A percentile compares a stretch with the other conserved stretches of the same genome.
Evolutionary conservation across 2,797 vertebrate genomes (phyloP).

Genomic region (Xenentodon cancila): DNA sequence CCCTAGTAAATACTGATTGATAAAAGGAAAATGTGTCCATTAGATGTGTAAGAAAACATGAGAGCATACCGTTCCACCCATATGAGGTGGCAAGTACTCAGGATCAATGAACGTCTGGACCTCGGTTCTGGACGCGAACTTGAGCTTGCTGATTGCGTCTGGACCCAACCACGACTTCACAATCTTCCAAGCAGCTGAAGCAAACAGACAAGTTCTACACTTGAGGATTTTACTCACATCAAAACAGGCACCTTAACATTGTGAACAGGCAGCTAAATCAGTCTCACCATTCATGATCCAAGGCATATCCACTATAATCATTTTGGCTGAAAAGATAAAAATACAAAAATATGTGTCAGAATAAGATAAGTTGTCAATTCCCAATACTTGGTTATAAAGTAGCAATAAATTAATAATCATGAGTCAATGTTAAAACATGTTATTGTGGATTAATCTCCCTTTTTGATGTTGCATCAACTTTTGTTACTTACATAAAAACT

Average conservation of each 20-base stretch:
- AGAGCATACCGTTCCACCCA: constrained; percentile 93
- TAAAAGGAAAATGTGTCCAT: neutral
- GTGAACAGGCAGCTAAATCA: neutral
- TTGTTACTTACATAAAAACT: constrained; percentile 94
- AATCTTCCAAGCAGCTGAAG: constrained; percentile 95
- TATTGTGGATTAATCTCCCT: too few species aligned
- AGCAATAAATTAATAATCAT: too few species aligned
- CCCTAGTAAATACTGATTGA: neutral
- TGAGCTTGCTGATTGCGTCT: constrained; percentile 92
- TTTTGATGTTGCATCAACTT: neutral
- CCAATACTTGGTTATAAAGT: too few species aligned
- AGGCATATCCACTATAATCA: constrained; percentile 98
- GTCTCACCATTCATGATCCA: constrained; percentile 98
- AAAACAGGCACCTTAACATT: neutral
- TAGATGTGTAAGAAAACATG: neutral
- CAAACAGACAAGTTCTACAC: constrained; percentile 5
- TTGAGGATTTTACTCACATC: neutral
- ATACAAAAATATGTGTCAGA: neutral
- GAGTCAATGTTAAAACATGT: too few species aligned
- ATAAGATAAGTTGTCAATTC: neutral
- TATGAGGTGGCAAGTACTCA: constrained; percentile 91
- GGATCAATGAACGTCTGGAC: constrained; percentile 86
- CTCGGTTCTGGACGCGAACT: constrained; percentile 89
- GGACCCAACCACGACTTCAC: constrained; percentile 96
- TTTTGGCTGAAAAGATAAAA: constrained; percentile 88